Percentiles rank a stretch among this genome's conserved stretches.
Evolutionary conservation across 2,888 invertebrate species (phyloP).

Genomic region (Spodoptera exigua): DNA sequence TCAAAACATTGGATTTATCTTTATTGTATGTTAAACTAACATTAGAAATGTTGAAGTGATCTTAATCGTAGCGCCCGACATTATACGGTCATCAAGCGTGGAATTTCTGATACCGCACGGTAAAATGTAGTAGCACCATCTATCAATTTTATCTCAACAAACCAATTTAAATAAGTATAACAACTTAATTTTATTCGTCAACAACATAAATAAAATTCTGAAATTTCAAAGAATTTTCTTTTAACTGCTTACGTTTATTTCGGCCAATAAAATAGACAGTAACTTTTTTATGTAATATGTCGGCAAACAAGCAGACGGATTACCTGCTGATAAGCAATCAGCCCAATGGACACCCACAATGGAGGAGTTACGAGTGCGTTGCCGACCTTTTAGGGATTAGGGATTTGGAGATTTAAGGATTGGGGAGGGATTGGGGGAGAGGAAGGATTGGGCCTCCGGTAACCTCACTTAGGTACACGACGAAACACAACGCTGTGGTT

Average conservation of each 20-base stretch:
- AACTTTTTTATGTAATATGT: too few species aligned
- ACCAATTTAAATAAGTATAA: constrained; percentile 34
- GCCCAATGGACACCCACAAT: too few species aligned
- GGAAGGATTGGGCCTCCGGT: too few species aligned
- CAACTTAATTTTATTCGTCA: constrained; percentile 24
- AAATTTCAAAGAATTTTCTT: constrained; percentile 14
- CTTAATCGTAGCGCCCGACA: constrained; percentile 23
- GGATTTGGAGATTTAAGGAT: too few species aligned
- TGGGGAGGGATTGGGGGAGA: too few species aligned
- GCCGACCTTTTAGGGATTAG: too few species aligned
- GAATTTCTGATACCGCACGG: constrained; percentile 26
- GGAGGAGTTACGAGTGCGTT: too few species aligned
- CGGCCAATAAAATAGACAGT: constrained; percentile 17
- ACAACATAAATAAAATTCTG: constrained; percentile 11
- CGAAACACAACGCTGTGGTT: too few species aligned
- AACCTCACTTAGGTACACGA: too few species aligned
- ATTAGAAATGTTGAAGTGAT: constrained; percentile 16
- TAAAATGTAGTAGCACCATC: constrained; percentile 28
- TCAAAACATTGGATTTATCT: too few species aligned
- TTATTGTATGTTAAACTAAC: constrained; percentile 1
- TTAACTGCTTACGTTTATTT: constrained; percentile 13
- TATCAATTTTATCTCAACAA: constrained; percentile 22
- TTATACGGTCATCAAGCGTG: constrained; percentile 30
- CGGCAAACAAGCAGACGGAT: too few species aligned
- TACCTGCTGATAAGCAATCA: too few species aligned